Percentiles rank a stretch among this genome's conserved stretches.
Conservation (phyloP, 2,113 vertebrate species). For the Crotalus horridus region DNA sequence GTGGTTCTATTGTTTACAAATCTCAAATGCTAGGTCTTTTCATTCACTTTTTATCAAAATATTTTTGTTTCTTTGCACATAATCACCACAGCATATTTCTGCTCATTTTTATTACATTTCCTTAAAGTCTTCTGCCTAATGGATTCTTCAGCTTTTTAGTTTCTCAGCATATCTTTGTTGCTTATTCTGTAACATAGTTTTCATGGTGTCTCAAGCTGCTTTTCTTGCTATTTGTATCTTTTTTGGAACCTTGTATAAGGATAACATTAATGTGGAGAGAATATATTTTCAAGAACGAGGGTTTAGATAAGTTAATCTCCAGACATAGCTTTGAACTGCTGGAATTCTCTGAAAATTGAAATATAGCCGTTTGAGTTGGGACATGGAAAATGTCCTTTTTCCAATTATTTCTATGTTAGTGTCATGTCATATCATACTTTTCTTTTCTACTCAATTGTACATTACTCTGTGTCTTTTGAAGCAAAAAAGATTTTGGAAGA, state of each 20-base stretch:
- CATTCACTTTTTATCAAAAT: neutral
- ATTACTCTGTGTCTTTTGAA: neutral
- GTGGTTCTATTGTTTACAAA: conserved; percentile 30
- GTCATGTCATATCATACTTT: neutral
- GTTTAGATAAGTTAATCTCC: conserved; percentile 22
- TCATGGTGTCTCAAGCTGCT: conserved; percentile 23
- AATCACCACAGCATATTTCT: conserved; percentile 36
- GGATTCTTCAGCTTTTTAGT: conserved; percentile 33
- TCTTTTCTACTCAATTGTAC: neutral
- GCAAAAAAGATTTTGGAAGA: neutral
- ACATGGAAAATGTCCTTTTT: neutral
- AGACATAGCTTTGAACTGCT: conserved; percentile 18
- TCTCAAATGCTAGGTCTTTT: conserved; percentile 3
- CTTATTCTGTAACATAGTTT: conserved; percentile 12
- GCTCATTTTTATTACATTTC: conserved; percentile 6
- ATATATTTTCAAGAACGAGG: conserved; percentile 37
- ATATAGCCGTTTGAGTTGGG: neutral
- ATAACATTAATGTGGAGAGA: conserved; percentile 35
- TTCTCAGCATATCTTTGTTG: conserved; percentile 10
- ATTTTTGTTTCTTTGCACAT: conserved; percentile 26
- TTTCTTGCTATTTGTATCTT: conserved; percentile 31
- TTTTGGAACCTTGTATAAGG: conserved; percentile 15
- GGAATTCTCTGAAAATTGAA: neutral
- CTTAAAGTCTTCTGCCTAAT: conserved; percentile 13
- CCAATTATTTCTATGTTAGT: neutral